Conservation (phyloP, 2,888 invertebrate genomes). For the Melinopterus prodromus region DNA sequence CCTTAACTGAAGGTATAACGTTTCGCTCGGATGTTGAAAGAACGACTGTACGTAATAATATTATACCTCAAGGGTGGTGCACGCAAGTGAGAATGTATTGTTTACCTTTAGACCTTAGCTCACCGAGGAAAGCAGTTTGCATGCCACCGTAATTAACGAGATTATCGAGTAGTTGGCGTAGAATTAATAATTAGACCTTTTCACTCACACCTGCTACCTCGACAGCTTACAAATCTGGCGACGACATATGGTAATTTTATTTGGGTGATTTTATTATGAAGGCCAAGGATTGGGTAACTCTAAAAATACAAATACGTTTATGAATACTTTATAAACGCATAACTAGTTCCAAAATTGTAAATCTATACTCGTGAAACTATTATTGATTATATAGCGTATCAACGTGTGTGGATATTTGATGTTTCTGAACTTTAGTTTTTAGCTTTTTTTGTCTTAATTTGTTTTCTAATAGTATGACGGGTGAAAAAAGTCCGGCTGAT, state of each 20-base stretch:
- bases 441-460: no score
- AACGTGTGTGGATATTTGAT: no score
- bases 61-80: not conserved
- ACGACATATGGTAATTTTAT: not conserved
- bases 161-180: not conserved
- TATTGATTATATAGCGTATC: no score
- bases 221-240: not conserved
- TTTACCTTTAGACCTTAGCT: not conserved
- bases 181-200: slow-evolving; percentile 4
- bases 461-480: no score
- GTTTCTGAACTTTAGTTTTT: no score
- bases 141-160: not conserved
- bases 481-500: no score
- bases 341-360: no score
- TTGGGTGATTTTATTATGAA: not conserved
- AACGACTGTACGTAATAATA: not conserved
- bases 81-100: not conserved
- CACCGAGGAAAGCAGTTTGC: not conserved
- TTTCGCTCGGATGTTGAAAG: not conserved
- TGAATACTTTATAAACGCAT: not conserved
- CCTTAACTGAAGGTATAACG: not conserved
- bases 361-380: no score
- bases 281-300: not conserved
- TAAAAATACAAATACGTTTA: slow-evolving; percentile 9
- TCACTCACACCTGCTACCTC: not conserved